Evolutionary conservation across 2,888 invertebrate genomes (phyloP), one percentile per base, ranked within the genome.

Genomic region (Callyntrura guangdongensis): DNA sequence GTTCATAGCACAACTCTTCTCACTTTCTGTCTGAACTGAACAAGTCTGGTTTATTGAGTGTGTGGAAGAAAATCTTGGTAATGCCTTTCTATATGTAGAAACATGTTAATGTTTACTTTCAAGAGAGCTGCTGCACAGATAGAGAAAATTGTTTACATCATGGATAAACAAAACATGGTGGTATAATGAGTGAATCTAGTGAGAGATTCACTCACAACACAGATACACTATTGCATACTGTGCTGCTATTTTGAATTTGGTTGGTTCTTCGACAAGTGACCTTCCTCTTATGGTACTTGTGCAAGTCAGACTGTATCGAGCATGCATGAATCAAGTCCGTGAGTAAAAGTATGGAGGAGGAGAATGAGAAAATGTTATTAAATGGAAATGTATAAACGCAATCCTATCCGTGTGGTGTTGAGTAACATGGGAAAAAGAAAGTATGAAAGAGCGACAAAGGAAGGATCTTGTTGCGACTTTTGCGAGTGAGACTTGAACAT

Each of bases 281-380:
- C 83, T 83, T 83, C 83, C 83, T 83, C 64, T 83, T 22, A 83
- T 64, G 56, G 45, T 20, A 64, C 8, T 83, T 83, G 64, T 9
- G 20, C 64, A 83, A 61, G 64, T 17, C 45, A 64, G 47, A 20
- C 27, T 83, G 4, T 20, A 83, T 61, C 45, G 45, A 22, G 22
- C 25, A 14, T 47, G 64, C 64, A 20, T 83, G 83, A 83, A 83
- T 64, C 83, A 83, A 64, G 47, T 83, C n/a, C 11, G 12, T 22
- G 64, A 83, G 83, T 83, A 83, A 82, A 88, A 88, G 67, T 86
- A 67, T 27, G 77, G 77, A 81, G 88, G 88, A 83, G 61, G 83
- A 85, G 83, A 47, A 12, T 45, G 14, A 3, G 22, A 25, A 56
- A 56, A 79, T 56, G 27, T n/a, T 27, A 36, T 36, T 3, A 12